Percentiles rank a stretch among this genome's conserved stretches.
These are phyloP conservation scores for Mythimna vitellina DNA, from an alignment of 2,888 invertebrate genomes.

Conservation along the genomic window DNA sequence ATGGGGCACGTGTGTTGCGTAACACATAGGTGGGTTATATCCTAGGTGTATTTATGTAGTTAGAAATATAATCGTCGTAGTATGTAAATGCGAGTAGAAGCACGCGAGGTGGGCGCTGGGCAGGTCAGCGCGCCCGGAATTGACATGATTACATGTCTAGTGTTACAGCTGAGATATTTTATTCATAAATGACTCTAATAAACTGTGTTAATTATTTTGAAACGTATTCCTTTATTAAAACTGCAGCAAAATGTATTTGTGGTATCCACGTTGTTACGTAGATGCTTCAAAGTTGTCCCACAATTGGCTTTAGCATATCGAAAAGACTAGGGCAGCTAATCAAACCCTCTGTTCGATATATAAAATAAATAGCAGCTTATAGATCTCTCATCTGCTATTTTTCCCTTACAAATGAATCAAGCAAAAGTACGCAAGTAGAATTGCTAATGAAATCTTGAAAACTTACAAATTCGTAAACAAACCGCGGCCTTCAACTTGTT, in stretches of 20 bases:
- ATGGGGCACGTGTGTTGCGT: slow-evolving; percentile 28
- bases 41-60: neutral
- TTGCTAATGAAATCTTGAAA: neutral
- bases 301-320: too few species aligned
- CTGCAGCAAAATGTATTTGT: neutral
- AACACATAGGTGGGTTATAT: slow-evolving; percentile 32
- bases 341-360: too few species aligned
- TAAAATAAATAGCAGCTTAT: too few species aligned
- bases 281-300: neutral
- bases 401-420: neutral
- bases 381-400: too few species aligned
- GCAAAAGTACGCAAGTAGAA: neutral
- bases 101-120: slow-evolving; percentile 22
- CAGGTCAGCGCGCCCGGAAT: slow-evolving; percentile 40
- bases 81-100: slow-evolving; percentile 35
- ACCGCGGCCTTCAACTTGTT: slow-evolving; percentile 11
- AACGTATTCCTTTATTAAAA: neutral
- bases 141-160: neutral
- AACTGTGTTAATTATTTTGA: neutral
- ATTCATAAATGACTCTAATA: neutral
- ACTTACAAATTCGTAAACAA: slow-evolving; percentile 2
- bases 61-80: slow-evolving; percentile 29
- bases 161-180: slow-evolving; percentile 1
- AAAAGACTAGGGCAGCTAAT: too few species aligned
- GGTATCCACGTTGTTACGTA: neutral